Percentiles rank a stretch among this genome's conserved stretches.
Conservation (phyloP, 2,888 invertebrate species). For the Norana najaformis region DNA sequence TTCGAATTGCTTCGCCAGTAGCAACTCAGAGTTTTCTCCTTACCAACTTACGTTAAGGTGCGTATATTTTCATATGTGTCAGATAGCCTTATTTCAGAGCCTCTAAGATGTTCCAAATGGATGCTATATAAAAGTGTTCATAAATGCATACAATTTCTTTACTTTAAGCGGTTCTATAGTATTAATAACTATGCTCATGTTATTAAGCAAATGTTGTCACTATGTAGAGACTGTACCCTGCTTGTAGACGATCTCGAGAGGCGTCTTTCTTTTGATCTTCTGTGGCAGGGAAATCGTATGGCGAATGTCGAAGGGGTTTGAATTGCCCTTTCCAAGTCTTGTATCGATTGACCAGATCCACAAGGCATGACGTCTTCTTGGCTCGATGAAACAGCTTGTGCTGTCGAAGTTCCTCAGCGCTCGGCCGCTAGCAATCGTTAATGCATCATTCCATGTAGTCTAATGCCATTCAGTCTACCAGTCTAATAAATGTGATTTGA, state of each 20-base stretch:
- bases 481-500: too few species aligned
- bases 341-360: conserved; percentile 96
- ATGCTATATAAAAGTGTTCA: not conserved
- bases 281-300: conserved; percentile 59
- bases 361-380: conserved; percentile 95
- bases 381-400: conserved; percentile 96
- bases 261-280: not conserved
- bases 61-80: too few species aligned
- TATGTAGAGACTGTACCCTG: not conserved
- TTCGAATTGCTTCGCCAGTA: not conserved
- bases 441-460: too few species aligned
- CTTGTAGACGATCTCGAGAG: not conserved
- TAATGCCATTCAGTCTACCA: not conserved
- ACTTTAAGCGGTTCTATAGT: not conserved
- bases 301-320: conserved; percentile 71
- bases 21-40: not conserved
- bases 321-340: conserved; percentile 89
- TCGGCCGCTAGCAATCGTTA: conserved; percentile 79
- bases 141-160: not conserved
- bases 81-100: not conserved
- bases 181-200: not conserved
- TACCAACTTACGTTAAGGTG: not conserved
- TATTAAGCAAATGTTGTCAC: not conserved
- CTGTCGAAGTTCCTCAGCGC: conserved; percentile 93
- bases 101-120: not conserved